Percentiles rank a stretch among this genome's conserved stretches.
Evolutionary conservation across 2,113 vertebrate genomes (phyloP).

Genomic region (Turnix velox): DNA sequence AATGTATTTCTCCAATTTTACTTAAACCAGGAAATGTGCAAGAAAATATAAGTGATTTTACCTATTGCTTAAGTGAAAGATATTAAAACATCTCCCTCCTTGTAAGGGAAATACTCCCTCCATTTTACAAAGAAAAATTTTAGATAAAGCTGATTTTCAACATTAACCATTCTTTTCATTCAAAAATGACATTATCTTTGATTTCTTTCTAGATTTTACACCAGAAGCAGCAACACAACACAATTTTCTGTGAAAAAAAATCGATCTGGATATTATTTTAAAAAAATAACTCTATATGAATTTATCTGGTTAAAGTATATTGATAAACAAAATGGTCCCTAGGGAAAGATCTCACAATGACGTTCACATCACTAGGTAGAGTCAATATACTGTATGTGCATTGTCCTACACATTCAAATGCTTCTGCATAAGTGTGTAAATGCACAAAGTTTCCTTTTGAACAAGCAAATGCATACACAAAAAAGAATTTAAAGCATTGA

Average conservation of each 20-base stretch:
- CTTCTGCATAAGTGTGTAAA: neutral
- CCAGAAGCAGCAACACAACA: neutral
- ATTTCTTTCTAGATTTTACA: neutral
- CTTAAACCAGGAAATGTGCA: neutral
- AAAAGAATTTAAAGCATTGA: neutral
- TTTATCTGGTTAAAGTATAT: neutral
- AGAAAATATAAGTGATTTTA: neutral
- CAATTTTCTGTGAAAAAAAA: neutral
- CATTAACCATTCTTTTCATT: neutral
- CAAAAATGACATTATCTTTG: neutral
- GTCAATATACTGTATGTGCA: neutral
- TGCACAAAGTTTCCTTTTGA: neutral
- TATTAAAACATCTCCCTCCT: neutral
- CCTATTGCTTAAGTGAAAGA: neutral
- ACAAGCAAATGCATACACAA: neutral
- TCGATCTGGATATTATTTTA: neutral
- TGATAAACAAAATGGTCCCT: neutral
- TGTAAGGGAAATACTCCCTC: neutral
- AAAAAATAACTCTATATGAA: neutral
- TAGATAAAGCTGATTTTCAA: neutral
- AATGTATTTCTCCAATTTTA: neutral
- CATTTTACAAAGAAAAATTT: neutral
- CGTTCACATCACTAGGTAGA: neutral
- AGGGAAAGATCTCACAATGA: neutral
- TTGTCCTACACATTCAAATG: neutral